Conservation (phyloP, 2,888 invertebrate genomes). For the Habroteleia sp. region DNA sequence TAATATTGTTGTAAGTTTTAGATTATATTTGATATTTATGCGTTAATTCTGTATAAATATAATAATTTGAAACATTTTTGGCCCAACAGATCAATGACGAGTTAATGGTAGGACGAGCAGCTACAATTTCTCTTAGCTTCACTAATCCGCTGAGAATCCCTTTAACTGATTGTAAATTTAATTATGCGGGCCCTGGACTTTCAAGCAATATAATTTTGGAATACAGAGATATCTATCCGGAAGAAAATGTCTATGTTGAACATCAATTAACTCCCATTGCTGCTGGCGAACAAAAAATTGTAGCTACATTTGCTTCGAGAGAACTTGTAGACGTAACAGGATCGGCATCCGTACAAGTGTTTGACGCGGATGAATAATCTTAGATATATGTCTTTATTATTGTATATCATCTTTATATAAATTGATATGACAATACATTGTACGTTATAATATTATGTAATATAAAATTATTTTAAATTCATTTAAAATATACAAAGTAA, state of each 20-base stretch:
- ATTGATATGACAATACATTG: constrained; percentile 10
- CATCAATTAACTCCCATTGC: constrained; percentile 85
- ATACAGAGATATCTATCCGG: constrained; percentile 83
- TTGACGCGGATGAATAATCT: constrained; percentile 69
- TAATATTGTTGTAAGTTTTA: constrained; percentile 83
- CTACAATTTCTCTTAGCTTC: constrained; percentile 84
- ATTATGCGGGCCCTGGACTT: constrained; percentile 87
- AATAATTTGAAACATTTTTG: no score
- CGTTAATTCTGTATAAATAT: constrained; percentile 3
- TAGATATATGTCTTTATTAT: constrained; percentile 5
- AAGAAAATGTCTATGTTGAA: constrained; percentile 82
- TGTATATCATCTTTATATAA: constrained; percentile 8
- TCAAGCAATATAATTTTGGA: constrained; percentile 83
- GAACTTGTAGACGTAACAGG: constrained; percentile 88
- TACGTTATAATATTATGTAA: no score
- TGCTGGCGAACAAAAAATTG: constrained; percentile 85
- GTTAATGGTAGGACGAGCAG: constrained; percentile 83
- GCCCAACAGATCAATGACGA: constrained; percentile 85
- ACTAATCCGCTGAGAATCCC: constrained; percentile 86
- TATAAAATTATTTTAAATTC: no score
- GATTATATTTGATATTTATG: not conserved
- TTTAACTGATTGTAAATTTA: constrained; percentile 86
- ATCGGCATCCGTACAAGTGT: constrained; percentile 84
- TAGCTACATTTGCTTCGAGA: constrained; percentile 87
- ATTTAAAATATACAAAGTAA: no score